Conservation (phyloP, 2,888 invertebrate genomes). For the Eupithecia tripunctaria region DNA sequence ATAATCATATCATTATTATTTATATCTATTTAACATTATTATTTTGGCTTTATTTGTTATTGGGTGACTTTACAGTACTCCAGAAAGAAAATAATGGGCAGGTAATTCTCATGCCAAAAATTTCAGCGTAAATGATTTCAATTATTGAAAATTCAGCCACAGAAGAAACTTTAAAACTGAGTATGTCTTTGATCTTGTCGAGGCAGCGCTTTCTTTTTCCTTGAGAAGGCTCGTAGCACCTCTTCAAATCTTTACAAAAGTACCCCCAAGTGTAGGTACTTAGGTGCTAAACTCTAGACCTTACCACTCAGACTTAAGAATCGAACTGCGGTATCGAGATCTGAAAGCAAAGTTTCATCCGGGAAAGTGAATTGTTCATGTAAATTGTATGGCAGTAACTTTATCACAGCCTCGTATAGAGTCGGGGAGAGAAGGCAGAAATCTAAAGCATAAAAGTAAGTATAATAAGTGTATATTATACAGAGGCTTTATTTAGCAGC, state of each 20-base stretch:
- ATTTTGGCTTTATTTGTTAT: background rate
- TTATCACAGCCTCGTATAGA: background rate
- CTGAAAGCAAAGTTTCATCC: conserved; percentile 21
- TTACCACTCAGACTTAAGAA: conserved; percentile 17
- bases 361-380: conserved; percentile 22
- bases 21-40: too few relatives aligned
- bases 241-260: conserved; percentile 22
- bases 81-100: background rate
- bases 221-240: conserved; percentile 25
- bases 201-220: conserved; percentile 18
- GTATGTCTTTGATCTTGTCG: conserved; percentile 26
- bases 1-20: too few relatives aligned
- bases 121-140: background rate
- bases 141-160: conserved; percentile 12
- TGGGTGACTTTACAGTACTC: background rate
- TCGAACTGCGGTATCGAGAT: conserved; percentile 20
- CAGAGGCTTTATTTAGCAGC: background rate
- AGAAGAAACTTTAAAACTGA: conserved; percentile 21
- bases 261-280: conserved; percentile 21
- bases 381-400: conserved; percentile 17
- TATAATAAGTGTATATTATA: background rate
- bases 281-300: conserved; percentile 4
- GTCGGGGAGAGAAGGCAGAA: background rate
- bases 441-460: too few relatives aligned
- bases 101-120: background rate